phyloP scores from a whole-genome alignment of 2,113 vertebrate species.

The Crotalus helleri region DNA sequence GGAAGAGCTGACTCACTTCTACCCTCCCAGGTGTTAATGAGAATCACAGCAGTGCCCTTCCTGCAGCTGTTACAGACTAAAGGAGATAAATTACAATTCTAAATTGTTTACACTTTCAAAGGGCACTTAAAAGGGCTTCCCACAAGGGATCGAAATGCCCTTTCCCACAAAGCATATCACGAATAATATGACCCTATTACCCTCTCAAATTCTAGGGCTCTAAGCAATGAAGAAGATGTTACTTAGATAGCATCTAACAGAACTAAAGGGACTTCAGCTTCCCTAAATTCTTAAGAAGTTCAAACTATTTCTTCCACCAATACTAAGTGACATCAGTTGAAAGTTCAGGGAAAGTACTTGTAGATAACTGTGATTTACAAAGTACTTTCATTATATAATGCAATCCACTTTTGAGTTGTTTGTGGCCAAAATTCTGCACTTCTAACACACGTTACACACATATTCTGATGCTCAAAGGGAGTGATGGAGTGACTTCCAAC shows the following conservation, averaged over 20 bases:
- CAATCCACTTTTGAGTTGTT: neutral
- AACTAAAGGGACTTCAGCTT: neutral
- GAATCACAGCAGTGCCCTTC: constrained; percentile 33
- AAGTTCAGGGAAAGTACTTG: neutral
- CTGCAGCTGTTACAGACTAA: constrained; percentile 11
- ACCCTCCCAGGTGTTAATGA: constrained; percentile 30
- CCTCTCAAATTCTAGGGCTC: neutral
- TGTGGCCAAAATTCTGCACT: neutral
- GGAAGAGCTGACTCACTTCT: neutral
- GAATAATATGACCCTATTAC: constrained; percentile 3
- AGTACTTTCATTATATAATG: neutral
- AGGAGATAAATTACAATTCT: constrained; percentile 4
- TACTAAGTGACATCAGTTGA: neutral
- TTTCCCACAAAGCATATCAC: constrained; percentile 16
- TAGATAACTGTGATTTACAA: neutral
- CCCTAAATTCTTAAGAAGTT: neutral
- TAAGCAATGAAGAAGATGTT: neutral
- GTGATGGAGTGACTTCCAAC: neutral
- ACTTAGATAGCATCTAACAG: neutral
- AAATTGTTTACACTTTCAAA: neutral
- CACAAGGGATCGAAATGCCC: neutral
- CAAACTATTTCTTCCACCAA: neutral
- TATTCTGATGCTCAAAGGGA: neutral
- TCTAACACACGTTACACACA: neutral
- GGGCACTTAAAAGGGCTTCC: neutral